Base-by-base conservation (phyloP, 2,113 vertebrate genomes). In the Engraulis encrasicolus region DNA sequence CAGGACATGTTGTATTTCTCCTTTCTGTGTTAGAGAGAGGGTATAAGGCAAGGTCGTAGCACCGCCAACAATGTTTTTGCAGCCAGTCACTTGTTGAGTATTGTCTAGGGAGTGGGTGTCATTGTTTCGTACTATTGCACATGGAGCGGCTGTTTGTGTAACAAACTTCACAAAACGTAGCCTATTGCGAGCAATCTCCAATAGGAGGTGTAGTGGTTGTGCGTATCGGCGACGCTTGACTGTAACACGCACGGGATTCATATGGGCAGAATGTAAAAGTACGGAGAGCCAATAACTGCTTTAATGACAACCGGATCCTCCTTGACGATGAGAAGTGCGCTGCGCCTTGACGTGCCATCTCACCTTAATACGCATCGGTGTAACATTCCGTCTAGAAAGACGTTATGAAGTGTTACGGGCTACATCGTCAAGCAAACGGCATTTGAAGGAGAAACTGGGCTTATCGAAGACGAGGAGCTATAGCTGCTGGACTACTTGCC, bases 121-220 rank as follows among this genome's bases (percentile, higher is more conserved):
- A 45, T 45, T 45, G 9, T 45, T 45, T 45, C 40, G 4, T 45
- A 9, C 40, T 45, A 9, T 45, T 45, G 9, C 40, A 5, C 4
- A 5, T 45, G 40, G 40, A 45, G 40, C 40, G 40, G 9, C 40
- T 34, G 2, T 74, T 34, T 74, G 31, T 74, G 31, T 12, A 31
- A 74, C 66, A 74, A 74, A 74, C 66, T 74, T 74, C 5, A 34
- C 1, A 74, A 74, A n/a, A n/a, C n/a, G n/a, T n/a, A n/a, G n/a
- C 34, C 27, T 34, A 74, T 74, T 74, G 23, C 66, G 66, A 74
- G 27, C 15, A 4, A 74, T 74, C 66, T 74, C 66, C 66, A 74
- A 74, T 31, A 74, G 66, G 66, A 74, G 66, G 66, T 74, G 66
- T 74, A 34, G 66, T 74, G 66, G 1, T 0, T 74, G 27, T 74